Conservation (phyloP, 2,797 vertebrate species). For the Poliocrania exsul region DNA sequence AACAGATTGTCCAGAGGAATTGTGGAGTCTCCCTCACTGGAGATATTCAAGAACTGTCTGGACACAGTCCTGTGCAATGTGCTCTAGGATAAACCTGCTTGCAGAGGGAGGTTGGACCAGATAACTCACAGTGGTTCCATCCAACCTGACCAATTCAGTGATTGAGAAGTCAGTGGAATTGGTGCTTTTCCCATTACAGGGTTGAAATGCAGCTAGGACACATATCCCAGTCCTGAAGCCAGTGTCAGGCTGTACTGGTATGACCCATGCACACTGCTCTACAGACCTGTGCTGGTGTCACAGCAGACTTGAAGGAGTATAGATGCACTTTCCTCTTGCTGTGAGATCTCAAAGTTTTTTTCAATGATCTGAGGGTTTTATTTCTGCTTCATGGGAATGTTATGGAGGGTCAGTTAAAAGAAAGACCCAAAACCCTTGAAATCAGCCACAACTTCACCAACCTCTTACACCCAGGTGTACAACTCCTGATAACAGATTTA, state of each 20-base stretch:
- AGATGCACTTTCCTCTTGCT: background rate
- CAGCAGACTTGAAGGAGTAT: background rate
- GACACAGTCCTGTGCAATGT: no score
- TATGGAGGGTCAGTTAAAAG: background rate
- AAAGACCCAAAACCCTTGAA: background rate
- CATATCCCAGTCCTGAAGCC: background rate
- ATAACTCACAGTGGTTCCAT: background rate
- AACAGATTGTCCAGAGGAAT: accelerated
- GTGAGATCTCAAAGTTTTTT: background rate
- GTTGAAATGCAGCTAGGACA: background rate
- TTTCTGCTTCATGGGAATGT: background rate
- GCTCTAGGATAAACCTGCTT: background rate
- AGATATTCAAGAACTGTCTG: background rate
- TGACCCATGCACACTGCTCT: background rate
- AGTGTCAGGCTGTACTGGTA: background rate
- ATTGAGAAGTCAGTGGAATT: background rate
- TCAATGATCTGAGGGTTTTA: background rate
- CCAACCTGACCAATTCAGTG: background rate
- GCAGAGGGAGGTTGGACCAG: background rate
- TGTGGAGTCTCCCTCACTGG: background rate
- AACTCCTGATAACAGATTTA: accelerated
- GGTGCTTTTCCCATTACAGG: background rate
- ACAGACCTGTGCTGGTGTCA: background rate
- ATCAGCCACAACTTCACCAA: background rate
- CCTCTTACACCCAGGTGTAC: background rate